Percentiles rank a stretch among this genome's conserved stretches.
Conservation (phyloP, 2,113 vertebrate genomes). For the Pollimyrus isidori region DNA sequence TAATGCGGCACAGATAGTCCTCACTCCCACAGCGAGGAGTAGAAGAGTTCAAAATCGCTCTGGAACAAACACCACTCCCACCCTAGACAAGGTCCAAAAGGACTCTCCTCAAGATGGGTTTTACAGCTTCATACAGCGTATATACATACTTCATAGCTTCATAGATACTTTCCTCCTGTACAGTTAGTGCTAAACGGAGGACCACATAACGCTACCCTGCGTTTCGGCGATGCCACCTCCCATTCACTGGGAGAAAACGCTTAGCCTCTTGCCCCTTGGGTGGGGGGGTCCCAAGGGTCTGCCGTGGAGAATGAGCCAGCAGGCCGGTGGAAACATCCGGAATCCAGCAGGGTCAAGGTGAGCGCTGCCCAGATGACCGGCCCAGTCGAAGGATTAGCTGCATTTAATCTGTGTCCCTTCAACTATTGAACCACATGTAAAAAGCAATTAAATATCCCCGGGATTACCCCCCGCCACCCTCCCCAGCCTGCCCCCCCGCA, state of each 20-base stretch:
- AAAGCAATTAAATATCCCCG: conserved; percentile 16
- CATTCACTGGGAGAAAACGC: neutral
- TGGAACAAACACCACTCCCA: neutral
- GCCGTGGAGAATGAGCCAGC: neutral
- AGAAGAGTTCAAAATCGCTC: neutral
- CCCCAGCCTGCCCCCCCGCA: neutral
- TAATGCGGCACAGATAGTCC: neutral
- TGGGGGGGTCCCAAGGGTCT: neutral
- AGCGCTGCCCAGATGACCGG: neutral
- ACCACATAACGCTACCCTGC: neutral
- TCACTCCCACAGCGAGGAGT: neutral
- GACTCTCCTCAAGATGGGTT: neutral
- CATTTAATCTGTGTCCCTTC: conserved; percentile 12
- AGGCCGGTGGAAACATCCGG: neutral
- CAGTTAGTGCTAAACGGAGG: neutral
- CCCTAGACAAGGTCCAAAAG: neutral
- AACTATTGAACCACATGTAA: conserved; percentile 2
- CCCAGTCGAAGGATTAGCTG: conserved; percentile 3
- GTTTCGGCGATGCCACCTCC: neutral
- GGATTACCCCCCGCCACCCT: neutral
- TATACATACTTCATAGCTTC: too few species aligned
- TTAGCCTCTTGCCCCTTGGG: neutral
- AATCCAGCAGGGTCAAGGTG: conserved; percentile 13
- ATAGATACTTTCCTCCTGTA: neutral
- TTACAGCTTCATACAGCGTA: neutral